A percentile compares a stretch with the other conserved stretches of the same genome.
Evolutionary conservation across 2,888 invertebrate genomes (phyloP).

Genomic region (Orthosia gothica): DNA sequence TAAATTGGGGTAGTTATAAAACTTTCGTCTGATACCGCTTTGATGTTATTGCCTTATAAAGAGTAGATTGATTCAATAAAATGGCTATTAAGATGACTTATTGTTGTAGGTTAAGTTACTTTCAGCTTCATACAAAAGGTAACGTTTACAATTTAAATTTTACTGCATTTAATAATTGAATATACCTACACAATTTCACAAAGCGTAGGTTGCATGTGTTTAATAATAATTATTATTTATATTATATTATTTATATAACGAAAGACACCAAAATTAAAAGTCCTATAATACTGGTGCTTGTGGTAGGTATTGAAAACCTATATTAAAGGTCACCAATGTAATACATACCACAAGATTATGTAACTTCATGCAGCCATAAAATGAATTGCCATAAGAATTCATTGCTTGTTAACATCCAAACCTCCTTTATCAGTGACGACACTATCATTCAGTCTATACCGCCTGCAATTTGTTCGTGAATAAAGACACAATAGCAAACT

Average conservation of each 20-base stretch:
- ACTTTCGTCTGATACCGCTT: slow-evolving; percentile 5
- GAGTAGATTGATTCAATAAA: slow-evolving; percentile 18
- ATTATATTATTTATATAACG: no score
- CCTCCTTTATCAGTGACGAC: not conserved
- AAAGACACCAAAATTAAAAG: no score
- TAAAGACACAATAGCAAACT: slow-evolving; percentile 56
- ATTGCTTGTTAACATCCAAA: not conserved
- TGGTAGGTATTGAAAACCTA: no score
- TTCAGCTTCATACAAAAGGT: not conserved
- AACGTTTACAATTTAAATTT: not conserved
- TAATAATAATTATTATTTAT: no score
- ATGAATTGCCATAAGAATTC: no score
- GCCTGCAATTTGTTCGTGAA: slow-evolving; percentile 51
- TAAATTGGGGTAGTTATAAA: slow-evolving; percentile 13
- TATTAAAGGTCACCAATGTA: no score
- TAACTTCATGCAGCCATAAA: no score
- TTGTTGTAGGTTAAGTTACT: not conserved
- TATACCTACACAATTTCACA: no score
- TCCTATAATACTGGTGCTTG: no score
- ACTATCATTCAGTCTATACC: slow-evolving; percentile 14
- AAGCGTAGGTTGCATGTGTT: no score
- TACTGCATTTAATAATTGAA: no score
- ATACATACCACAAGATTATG: no score
- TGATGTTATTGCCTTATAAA: slow-evolving; percentile 5
- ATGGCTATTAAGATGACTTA: not conserved